phyloP scores from a whole-genome alignment of 2,888 invertebrate genomes.

The Polietes domitor region DNA sequence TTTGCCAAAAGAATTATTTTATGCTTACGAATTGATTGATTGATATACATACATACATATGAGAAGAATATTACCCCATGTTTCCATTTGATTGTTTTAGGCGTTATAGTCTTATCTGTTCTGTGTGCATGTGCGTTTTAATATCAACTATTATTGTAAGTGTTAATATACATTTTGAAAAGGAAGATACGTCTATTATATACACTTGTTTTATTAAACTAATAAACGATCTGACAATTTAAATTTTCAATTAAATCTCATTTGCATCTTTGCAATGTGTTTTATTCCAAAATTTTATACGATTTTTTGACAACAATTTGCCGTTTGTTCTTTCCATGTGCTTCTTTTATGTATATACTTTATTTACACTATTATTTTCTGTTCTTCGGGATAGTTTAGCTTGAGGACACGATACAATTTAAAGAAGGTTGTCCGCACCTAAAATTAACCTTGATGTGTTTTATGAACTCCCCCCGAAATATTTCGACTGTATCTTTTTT shows the following conservation, averaged over 20 bases:
- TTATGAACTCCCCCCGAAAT: too few species aligned
- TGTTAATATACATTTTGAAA: conserved; percentile 58
- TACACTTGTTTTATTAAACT: background rate
- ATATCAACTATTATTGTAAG: conserved; percentile 39
- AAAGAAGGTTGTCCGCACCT: too few species aligned
- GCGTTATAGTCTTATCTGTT: background rate
- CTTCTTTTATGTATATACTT: too few species aligned
- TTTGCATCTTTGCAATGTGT: background rate
- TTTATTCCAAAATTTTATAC: background rate
- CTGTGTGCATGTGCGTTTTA: background rate
- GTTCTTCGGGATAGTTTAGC: too few species aligned
- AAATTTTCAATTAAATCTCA: conserved; percentile 3
- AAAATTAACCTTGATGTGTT: too few species aligned
- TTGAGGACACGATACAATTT: too few species aligned
- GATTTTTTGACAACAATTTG: conserved; percentile 2
- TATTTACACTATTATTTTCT: too few species aligned
- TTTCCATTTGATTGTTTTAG: conserved; percentile 17
- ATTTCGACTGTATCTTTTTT: too few species aligned
- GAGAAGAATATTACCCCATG: too few species aligned
- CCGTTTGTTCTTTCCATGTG: too few species aligned
- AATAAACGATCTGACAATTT: conserved; percentile 35
- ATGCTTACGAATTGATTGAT: background rate
- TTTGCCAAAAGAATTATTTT: conserved; percentile 30
- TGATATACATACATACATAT: background rate
- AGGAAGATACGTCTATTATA: conserved; percentile 43